These are phyloP conservation scores for Maccullochella peelii DNA, from an alignment of 2,113 vertebrate species.

Conservation along the genomic window DNA sequence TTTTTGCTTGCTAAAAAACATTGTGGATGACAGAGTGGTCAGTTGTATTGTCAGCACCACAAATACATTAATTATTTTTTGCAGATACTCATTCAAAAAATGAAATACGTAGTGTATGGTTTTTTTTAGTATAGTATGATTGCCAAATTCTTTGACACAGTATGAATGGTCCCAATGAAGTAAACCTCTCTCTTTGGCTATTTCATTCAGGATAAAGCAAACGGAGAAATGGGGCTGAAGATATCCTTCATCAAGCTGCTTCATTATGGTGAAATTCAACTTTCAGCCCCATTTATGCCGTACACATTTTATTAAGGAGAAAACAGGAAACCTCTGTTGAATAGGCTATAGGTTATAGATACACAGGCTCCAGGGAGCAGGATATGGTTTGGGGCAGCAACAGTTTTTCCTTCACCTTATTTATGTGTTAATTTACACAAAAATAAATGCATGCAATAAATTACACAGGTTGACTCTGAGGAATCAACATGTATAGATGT, in stretches of 20 bases:
- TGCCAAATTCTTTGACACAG: constrained; percentile 12
- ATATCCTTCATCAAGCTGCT: neutral
- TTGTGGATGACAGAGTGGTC: neutral
- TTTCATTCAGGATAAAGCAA: constrained; percentile 23
- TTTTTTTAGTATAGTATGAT: constrained; percentile 15
- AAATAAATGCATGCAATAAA: constrained; percentile 22
- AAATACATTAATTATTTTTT: neutral
- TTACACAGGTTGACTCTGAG: constrained; percentile 37
- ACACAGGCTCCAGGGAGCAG: constrained; percentile 10
- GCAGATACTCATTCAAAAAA: neutral
- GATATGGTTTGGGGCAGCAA: neutral
- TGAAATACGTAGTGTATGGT: neutral
- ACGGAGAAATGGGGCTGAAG: neutral
- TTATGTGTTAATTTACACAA: neutral
- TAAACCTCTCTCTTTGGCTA: constrained; percentile 29
- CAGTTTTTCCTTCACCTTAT: neutral
- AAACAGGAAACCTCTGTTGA: neutral
- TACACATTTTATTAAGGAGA: neutral
- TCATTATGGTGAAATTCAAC: neutral
- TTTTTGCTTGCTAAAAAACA: neutral
- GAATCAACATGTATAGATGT: constrained; percentile 42
- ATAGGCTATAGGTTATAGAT: neutral
- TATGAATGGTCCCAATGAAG: constrained; percentile 7
- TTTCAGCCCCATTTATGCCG: neutral
- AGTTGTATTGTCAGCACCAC: neutral